A percentile compares a stretch with the other conserved stretches of the same genome.
Conservation (phyloP, 2,888 invertebrate species). For the Drosophila vallismaia region DNA sequence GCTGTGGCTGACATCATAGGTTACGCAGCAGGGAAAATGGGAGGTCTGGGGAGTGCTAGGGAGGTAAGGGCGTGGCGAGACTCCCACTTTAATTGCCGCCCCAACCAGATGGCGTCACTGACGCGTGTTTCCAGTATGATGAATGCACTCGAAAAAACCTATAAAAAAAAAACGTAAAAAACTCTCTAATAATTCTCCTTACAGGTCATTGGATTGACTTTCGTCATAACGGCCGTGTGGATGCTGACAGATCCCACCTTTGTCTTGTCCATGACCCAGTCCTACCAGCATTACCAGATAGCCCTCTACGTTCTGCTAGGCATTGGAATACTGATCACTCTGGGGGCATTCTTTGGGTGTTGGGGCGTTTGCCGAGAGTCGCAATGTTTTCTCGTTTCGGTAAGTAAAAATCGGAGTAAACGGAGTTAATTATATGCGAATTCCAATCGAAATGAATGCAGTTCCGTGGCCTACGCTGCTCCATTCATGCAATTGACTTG, state of each 20-base stretch:
- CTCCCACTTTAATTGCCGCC: slow-evolving; percentile 62
- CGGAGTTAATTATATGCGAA: slow-evolving; percentile 4
- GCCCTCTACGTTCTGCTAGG: slow-evolving; percentile 90
- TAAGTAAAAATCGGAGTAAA: slow-evolving; percentile 84
- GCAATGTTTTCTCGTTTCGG: slow-evolving; percentile 90
- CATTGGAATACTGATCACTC: slow-evolving; percentile 89
- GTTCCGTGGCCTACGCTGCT: slow-evolving; percentile 42
- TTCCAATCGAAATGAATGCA: slow-evolving; percentile 47
- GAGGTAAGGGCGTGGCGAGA: slow-evolving; percentile 3
- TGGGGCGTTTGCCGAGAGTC: slow-evolving; percentile 92
- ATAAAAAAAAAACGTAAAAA: neutral
- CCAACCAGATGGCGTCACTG: slow-evolving; percentile 51
- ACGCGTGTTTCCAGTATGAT: slow-evolving; percentile 29
- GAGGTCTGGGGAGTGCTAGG: slow-evolving; percentile 1
- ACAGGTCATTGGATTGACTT: slow-evolving; percentile 89
- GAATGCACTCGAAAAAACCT: slow-evolving; percentile 20
- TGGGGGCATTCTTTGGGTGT: slow-evolving; percentile 92
- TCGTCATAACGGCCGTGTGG: slow-evolving; percentile 90
- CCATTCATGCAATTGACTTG: slow-evolving; percentile 29
- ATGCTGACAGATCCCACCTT: slow-evolving; percentile 90
- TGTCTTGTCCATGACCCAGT: slow-evolving; percentile 88
- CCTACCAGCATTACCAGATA: slow-evolving; percentile 84
- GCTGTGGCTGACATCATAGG: slow-evolving; percentile 65
- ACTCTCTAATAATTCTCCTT: slow-evolving; percentile 1
- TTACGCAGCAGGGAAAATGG: slow-evolving; percentile 21